Conservation (phyloP, 2,797 vertebrate genomes). For the Rhodeus uyekii region DNA sequence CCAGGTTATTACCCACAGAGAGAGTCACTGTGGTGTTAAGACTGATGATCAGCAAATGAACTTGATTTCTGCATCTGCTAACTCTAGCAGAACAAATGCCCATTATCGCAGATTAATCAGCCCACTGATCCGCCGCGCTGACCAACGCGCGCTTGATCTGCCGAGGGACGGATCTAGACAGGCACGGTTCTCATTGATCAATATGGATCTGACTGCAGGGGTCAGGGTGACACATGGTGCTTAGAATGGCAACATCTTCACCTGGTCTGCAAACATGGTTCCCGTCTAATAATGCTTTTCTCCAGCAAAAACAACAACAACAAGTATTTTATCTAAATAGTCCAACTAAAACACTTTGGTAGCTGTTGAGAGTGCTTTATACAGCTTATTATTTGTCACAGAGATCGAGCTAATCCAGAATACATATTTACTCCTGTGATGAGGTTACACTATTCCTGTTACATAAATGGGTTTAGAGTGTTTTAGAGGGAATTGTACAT, state of each 20-base stretch:
- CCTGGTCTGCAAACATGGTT: not conserved
- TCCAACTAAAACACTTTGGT: not conserved
- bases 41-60: conserved; percentile 41
- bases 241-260: not conserved
- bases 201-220: conserved; percentile 16
- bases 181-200: not conserved
- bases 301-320: not conserved
- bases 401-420: conserved; percentile 10
- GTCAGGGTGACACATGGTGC: not conserved
- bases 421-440: conserved; percentile 37
- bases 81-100: conserved; percentile 23
- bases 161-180: not conserved
- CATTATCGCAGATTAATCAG: conserved; percentile 23
- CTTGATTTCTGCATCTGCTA: conserved; percentile 13
- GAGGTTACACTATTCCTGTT: conserved; percentile 16
- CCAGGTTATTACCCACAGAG: not conserved
- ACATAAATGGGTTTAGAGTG: not conserved
- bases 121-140: conserved; percentile 2
- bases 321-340: not conserved
- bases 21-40: conserved; percentile 8
- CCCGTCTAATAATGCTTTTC: not conserved
- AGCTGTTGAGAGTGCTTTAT: conserved; percentile 11
- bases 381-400: conserved; percentile 27
- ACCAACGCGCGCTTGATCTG: not conserved
- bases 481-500: not conserved